Conservation (phyloP, 2,113 vertebrate species). For the Bettongia penicillata region DNA sequence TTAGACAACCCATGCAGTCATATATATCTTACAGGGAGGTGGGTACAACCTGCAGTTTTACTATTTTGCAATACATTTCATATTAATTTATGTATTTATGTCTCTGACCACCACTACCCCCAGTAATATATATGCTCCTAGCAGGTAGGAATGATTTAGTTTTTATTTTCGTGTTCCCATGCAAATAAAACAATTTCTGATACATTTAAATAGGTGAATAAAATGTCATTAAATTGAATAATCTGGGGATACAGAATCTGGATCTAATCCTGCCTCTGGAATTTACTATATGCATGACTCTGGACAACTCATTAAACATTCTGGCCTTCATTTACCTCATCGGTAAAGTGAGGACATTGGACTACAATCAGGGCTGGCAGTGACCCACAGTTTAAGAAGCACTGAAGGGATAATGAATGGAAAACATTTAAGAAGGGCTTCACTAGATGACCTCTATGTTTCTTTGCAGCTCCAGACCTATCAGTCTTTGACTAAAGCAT, state of each 20-base stretch:
- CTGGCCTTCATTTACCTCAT: neutral
- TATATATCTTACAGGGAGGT: neutral
- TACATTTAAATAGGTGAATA: neutral
- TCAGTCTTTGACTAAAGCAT: neutral
- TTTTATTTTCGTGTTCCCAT: neutral
- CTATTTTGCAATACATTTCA: neutral
- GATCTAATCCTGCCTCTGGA: neutral
- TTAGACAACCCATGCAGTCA: no score
- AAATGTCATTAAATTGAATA: neutral
- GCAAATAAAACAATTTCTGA: neutral
- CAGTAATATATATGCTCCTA: neutral
- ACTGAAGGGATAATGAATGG: no score
- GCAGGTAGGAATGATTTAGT: neutral
- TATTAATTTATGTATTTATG: neutral
- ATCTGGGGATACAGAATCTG: neutral
- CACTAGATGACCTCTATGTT: neutral
- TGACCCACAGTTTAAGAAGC: no score
- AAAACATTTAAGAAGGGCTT: no score
- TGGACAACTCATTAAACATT: neutral
- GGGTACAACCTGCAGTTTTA: neutral
- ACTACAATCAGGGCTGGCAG: neutral
- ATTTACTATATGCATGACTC: neutral
- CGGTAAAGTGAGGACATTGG: neutral
- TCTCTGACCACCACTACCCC: neutral
- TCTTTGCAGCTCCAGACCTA: neutral